These are phyloP conservation scores for Acrobeloides nanus DNA, from an alignment of 2,888 invertebrate species.

Conservation along the genomic window DNA sequence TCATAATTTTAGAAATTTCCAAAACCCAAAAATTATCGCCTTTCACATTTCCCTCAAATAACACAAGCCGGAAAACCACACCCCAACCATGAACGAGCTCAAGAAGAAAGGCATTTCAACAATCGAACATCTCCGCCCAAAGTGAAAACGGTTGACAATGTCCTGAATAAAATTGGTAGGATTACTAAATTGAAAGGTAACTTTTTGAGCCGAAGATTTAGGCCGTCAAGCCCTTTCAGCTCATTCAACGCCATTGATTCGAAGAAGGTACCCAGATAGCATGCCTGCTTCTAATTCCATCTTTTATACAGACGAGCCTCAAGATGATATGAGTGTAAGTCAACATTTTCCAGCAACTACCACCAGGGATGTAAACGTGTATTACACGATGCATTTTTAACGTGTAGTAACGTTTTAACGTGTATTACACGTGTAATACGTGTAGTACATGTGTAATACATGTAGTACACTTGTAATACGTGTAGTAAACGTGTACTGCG, in stretches of 20 bases:
- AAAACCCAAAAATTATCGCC: slow-evolving; percentile 13
- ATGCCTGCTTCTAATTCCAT: too few species aligned
- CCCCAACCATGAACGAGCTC: slow-evolving; percentile 30
- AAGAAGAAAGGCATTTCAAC: slow-evolving; percentile 1
- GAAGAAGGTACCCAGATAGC: neutral
- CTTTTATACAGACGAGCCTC: too few species aligned
- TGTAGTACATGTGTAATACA: too few species aligned
- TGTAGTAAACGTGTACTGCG: too few species aligned
- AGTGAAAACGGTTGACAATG: slow-evolving; percentile 9
- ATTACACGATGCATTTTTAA: too few species aligned
- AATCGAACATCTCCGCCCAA: slow-evolving; percentile 5
- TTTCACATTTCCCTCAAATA: slow-evolving; percentile 33
- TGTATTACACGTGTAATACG: too few species aligned
- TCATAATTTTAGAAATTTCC: slow-evolving; percentile 53
- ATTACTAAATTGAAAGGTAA: neutral
- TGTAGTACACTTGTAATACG: too few species aligned
- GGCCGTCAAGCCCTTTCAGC: slow-evolving; percentile 8
- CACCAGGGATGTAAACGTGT: too few species aligned
- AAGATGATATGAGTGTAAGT: too few species aligned
- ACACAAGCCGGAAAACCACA: slow-evolving; percentile 39
- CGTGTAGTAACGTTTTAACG: too few species aligned
- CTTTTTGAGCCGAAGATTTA: neutral
- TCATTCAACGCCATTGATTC: slow-evolving; percentile 6
- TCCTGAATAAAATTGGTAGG: slow-evolving; percentile 9
- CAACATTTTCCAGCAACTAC: too few species aligned